Evolutionary conservation across 2,113 vertebrate species (phyloP), one percentile per base, ranked within the genome.

Genomic region (Solea solea): DNA sequence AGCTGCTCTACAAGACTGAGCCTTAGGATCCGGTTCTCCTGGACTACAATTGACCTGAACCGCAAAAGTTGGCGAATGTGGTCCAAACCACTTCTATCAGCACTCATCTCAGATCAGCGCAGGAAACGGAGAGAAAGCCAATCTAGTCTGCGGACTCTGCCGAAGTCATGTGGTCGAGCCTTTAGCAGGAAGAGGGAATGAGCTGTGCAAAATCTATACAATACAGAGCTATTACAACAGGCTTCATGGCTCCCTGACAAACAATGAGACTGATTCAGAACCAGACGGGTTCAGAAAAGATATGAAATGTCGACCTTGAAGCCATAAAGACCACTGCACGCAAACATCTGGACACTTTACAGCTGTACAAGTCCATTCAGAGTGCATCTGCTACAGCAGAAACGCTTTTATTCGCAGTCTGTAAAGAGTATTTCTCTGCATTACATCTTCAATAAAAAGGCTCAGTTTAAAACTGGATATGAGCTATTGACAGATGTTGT

Each of bases 191-290:
- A 83, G 81, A 80, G 54, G 21, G 75, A 84, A 90, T 70, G 82
- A 87, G 62, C 49, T 41, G 50, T 64, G 86, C 71, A 60, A 84
- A 88, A 86, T 90, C 64, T 82, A 86, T 87, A 85, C 80, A 90
- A 80, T 88, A 48, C 74, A 69, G 70, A 74, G 82, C 76, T 84
- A 83, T 81, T 73, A 76, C 45, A 82, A 83, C 66, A 58, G 60
- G 69, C 75, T 82, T 74, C 73, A 73, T 64, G 57, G 73, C 73
- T 72, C 42, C 60, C 0, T 40, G 49, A 83, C 71, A 82, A 90
- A 90, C 86, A 90, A 83, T 84, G 80, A 91, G 83, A 78, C 58
- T 14, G 81, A 86, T 89, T 81, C 71, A 87, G 78, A 74, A 59
- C 62, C 49, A 39, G 77, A 86, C 9, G 72, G 69, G 54, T 83